Base-by-base conservation (phyloP, 2,113 vertebrate species). In the Fulmarus glacialis region DNA sequence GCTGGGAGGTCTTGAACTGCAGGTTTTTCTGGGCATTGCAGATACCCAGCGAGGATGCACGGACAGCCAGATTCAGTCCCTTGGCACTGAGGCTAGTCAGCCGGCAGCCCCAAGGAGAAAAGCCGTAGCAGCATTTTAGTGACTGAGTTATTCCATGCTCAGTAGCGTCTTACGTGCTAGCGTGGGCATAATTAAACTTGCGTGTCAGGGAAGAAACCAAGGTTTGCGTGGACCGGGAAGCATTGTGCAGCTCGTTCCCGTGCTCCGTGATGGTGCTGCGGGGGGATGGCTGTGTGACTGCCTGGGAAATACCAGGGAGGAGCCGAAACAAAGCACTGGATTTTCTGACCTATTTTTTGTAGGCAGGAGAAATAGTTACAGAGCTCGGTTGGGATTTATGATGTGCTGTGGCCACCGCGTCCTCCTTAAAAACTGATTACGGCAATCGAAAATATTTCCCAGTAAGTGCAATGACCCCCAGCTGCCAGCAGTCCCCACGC, bases 21-120 rank as follows among this genome's bases (percentile, higher is more conserved):
- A 17, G 13, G 11, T 47, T 73, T 23, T 17, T 42, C 29, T 11
- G 47, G 48, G 22, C 56, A 1, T 11, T 3, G 43, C 30, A 8
- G 38, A 4, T 12, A 17, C 2, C 38, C 56, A 14, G 38, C 15
- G 4, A 21, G 38, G 45, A 12, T 4, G 45, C 27, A 0, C 47
- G 47, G 38, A 7, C 45, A 7, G 77, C 30, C 42, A 8, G 5
- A 9, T 6, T 9, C 32, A 21, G 1, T 22, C 43, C 50, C n/a
- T n/a, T 13, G 2, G 64, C 26, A 4, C 45, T 0, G 3, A 3
- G 34, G 40, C n/a, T 15, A 5, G 14, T 16, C 50, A n/a, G n/a
- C 29, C 2, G 2, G 22, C 29, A 34, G 71, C 27, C 11, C 4
- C 22, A 7, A 9, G 79, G 45, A 45, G 20, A 27, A 29, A 19